Percentiles rank a stretch among this genome's conserved stretches.
phyloP scores from a whole-genome alignment of 2,113 vertebrate species.

The Lynx canadensis region DNA sequence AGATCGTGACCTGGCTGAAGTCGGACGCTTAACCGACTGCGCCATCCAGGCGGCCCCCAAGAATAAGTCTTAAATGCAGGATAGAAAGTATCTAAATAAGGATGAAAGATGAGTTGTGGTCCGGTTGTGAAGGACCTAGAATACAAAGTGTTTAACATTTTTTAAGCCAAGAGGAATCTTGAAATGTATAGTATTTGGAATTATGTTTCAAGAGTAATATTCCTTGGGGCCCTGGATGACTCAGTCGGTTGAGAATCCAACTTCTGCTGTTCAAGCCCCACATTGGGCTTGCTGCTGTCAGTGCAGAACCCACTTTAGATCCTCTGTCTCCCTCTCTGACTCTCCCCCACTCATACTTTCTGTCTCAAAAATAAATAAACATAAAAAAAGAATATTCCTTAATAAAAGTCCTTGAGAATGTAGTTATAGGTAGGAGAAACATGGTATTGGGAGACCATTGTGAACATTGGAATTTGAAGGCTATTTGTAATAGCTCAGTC shows the following conservation, averaged over 20 bases:
- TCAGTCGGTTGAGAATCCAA: too few species aligned
- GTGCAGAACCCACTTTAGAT: too few species aligned
- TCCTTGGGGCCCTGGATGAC: neutral
- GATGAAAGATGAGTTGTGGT: neutral
- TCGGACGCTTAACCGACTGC: too few species aligned
- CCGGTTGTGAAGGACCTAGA: neutral
- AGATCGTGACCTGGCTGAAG: too few species aligned
- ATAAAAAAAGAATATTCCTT: neutral
- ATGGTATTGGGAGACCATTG: neutral
- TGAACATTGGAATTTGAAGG: neutral
- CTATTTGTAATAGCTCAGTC: neutral
- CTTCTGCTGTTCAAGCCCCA: too few species aligned
- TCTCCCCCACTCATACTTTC: too few species aligned
- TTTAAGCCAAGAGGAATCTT: neutral
- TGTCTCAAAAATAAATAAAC: too few species aligned
- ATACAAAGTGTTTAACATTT: neutral
- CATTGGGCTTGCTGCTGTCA: too few species aligned
- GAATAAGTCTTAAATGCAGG: neutral
- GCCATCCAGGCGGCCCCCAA: too few species aligned
- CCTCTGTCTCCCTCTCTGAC: too few species aligned
- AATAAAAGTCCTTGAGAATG: neutral
- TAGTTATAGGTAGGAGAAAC: neutral
- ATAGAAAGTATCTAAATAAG: neutral
- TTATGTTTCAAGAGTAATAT: neutral
- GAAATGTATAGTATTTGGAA: neutral